These are phyloP conservation scores for Atta cephalotes DNA, from an alignment of 1,140 invertebrate genomes.

Conservation along the genomic window DNA sequence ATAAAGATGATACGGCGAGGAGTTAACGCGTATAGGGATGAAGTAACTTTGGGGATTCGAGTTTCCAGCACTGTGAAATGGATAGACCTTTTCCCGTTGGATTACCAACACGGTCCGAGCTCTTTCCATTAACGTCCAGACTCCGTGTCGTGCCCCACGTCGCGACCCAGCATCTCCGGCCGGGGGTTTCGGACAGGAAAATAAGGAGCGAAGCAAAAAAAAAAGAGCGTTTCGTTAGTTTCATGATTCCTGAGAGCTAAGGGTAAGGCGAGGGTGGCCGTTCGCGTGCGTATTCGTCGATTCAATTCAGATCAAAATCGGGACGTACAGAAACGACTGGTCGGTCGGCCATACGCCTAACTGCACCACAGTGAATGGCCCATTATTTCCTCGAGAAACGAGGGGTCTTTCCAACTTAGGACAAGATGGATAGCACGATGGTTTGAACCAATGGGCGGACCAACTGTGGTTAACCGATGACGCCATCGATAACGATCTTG, in stretches of 20 bases:
- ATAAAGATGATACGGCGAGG: slow-evolving; percentile 7
- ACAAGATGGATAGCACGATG: slow-evolving; percentile 57
- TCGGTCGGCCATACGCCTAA: neutral
- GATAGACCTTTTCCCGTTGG: slow-evolving; percentile 55
- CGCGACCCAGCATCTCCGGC: neutral
- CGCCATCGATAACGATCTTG: slow-evolving; percentile 56
- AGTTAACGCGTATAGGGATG: neutral
- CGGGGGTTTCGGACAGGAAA: slow-evolving; percentile 8
- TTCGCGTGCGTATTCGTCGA: slow-evolving; percentile 36
- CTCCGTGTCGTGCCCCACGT: neutral
- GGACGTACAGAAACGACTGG: slow-evolving; percentile 33
- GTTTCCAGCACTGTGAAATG: slow-evolving; percentile 34
- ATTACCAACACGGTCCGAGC: slow-evolving; percentile 50
- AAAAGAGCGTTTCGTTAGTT: slow-evolving; percentile 1
- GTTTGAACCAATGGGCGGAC: slow-evolving; percentile 9
- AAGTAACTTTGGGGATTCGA: slow-evolving; percentile 37
- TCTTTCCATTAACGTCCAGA: slow-evolving; percentile 69
- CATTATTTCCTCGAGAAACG: slow-evolving; percentile 70
- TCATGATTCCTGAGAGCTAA: slow-evolving; percentile 17
- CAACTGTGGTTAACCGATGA: slow-evolving; percentile 31
- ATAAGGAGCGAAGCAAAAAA: slow-evolving; percentile 13
- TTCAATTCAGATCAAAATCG: slow-evolving; percentile 72
- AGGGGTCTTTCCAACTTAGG: slow-evolving; percentile 62
- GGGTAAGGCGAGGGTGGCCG: slow-evolving; percentile 15
- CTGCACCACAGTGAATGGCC: slow-evolving; percentile 54